A percentile compares a stretch with the other conserved stretches of the same genome.
phyloP scores from a whole-genome alignment of 1,140 invertebrate species.

The Metopolophium dirhodum region DNA sequence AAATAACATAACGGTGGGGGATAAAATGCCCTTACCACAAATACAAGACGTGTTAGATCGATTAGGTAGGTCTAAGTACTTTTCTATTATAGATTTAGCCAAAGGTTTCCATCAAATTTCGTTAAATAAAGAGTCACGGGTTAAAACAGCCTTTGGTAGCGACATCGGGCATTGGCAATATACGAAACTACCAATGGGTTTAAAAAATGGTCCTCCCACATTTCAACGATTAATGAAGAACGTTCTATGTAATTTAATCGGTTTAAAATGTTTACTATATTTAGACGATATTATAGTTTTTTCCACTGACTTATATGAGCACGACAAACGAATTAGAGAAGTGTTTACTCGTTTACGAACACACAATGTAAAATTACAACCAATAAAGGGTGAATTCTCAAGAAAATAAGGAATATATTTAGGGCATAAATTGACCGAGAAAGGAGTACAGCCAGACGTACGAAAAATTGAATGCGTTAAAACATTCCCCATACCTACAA shows the following conservation, averaged over 20 bases:
- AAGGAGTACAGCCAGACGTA: conserved; percentile 64
- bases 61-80: conserved; percentile 62
- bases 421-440: conserved; percentile 63
- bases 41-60: conserved; percentile 65
- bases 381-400: conserved; percentile 65
- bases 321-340: conserved; percentile 60
- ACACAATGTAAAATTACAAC: conserved; percentile 64
- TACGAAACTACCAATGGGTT: conserved; percentile 63
- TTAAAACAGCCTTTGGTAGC: conserved; percentile 65
- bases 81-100: conserved; percentile 65
- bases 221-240: conserved; percentile 64
- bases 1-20: conserved; percentile 60
- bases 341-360: conserved; percentile 63
- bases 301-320: conserved; percentile 61
- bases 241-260: conserved; percentile 60
- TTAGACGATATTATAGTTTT: conserved; percentile 64
- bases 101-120: conserved; percentile 66
- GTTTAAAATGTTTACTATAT: conserved; percentile 61
- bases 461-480: conserved; percentile 62
- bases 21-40: conserved; percentile 65
- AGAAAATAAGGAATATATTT: conserved; percentile 64
- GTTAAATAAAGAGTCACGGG: conserved; percentile 61
- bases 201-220: conserved; percentile 63
- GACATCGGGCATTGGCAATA: conserved; percentile 63
- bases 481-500: not conserved